Percentiles rank a stretch among this genome's conserved stretches.
Evolutionary conservation across 2,797 vertebrate genomes (phyloP).

Genomic region (Gallirallus australis): DNA sequence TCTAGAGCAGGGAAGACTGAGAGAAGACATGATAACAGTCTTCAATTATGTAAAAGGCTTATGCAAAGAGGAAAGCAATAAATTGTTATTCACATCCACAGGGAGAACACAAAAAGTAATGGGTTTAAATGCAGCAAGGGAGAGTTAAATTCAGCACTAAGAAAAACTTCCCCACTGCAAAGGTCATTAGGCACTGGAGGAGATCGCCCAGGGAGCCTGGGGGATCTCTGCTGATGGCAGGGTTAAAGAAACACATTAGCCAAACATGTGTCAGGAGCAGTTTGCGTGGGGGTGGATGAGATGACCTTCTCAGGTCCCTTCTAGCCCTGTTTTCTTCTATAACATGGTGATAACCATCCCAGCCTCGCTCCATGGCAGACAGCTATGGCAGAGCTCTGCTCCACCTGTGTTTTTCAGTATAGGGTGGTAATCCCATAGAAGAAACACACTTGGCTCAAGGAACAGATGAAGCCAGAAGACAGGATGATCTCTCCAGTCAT

Average conservation of each 20-base stretch:
- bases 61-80: constrained; percentile 1
- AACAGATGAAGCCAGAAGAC: not conserved
- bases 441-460: not conserved
- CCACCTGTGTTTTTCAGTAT: not conserved
- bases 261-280: not conserved
- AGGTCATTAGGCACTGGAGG: constrained; percentile 1
- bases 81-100: not conserved
- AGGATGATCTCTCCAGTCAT: not conserved
- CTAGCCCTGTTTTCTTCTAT: not conserved
- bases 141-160: not conserved
- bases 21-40: constrained; percentile 12
- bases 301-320: not conserved
- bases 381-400: not conserved
- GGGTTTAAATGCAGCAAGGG: not conserved
- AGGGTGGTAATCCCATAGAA: not conserved
- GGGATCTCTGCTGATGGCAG: not conserved
- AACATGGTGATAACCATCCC: not conserved
- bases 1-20: constrained; percentile 4
- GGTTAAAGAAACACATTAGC: constrained; percentile 9
- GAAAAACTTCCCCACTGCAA: not conserved
- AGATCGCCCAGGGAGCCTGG: not conserved
- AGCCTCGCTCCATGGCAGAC: not conserved
- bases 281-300: not conserved
- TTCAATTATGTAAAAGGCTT: constrained; percentile 15
- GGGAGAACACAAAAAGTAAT: not conserved